Percentiles rank a stretch among this genome's conserved stretches.
phyloP scores from a whole-genome alignment of 2,888 invertebrate genomes.

The Trichogramma dendrolimi region DNA sequence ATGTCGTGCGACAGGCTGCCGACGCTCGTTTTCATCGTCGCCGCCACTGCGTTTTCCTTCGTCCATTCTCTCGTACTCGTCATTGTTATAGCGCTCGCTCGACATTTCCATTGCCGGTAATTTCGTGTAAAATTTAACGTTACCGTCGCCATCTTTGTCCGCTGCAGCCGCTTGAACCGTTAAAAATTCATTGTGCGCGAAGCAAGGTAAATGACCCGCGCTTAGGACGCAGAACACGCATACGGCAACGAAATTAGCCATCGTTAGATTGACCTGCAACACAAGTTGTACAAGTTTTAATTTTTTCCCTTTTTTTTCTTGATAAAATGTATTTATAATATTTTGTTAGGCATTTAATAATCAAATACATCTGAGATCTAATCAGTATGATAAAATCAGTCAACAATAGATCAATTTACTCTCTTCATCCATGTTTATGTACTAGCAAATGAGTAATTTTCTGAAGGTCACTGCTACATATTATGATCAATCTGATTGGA shows the following conservation, averaged over 20 bases:
- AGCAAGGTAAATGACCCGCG: constrained; percentile 72
- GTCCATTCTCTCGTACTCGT: constrained; percentile 7
- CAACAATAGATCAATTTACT: no score
- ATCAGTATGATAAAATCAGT: no score
- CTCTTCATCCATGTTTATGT: no score
- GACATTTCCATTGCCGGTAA: constrained; percentile 28
- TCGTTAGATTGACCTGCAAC: constrained; percentile 31
- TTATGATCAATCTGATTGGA: no score
- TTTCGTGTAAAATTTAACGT: constrained; percentile 26
- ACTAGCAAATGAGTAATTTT: no score
- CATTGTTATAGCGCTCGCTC: constrained; percentile 14
- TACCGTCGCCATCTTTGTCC: constrained; percentile 9
- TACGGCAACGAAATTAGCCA: constrained; percentile 70
- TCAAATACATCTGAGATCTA: no score
- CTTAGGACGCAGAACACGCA: constrained; percentile 79
- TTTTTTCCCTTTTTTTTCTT: not conserved
- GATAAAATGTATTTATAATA: no score
- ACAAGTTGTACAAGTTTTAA: constrained; percentile 1
- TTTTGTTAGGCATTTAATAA: no score
- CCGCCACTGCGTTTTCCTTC: constrained; percentile 1
- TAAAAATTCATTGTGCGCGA: constrained; percentile 61
- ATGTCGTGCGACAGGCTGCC: constrained; percentile 33
- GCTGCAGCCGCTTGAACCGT: not conserved
- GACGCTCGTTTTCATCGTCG: constrained; percentile 5
- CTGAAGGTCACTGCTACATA: no score